These are phyloP conservation scores for Smithornis capensis DNA, from an alignment of 2,113 vertebrate species.

Conservation along the genomic window DNA sequence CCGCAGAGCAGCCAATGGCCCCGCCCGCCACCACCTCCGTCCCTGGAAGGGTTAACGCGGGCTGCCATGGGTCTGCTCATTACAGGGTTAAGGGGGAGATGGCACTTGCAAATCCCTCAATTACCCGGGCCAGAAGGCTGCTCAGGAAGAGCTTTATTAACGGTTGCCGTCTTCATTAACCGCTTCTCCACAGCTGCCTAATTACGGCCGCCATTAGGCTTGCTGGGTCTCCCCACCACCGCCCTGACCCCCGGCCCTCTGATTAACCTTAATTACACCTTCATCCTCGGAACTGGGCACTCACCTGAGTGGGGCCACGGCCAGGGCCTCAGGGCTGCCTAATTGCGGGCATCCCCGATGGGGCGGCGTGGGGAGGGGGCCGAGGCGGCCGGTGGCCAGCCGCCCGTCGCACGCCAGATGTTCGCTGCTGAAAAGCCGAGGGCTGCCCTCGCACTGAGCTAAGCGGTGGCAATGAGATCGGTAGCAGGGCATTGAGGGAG, in stretches of 20 bases:
- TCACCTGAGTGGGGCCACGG: slow-evolving; percentile 47
- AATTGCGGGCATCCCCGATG: slow-evolving; percentile 1
- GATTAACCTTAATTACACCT: slow-evolving; percentile 69
- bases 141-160: slow-evolving; percentile 71
- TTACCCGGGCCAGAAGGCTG: slow-evolving; percentile 67
- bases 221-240: slow-evolving; percentile 33
- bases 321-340: not conserved
- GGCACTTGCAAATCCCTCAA: slow-evolving; percentile 71
- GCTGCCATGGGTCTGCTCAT: slow-evolving; percentile 39
- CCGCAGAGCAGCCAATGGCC: not conserved
- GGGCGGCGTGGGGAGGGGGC: not conserved
- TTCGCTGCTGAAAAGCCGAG: slow-evolving; percentile 56
- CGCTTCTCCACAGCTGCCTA: slow-evolving; percentile 74
- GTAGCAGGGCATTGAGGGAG: slow-evolving; percentile 67
- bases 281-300: not conserved
- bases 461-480: slow-evolving; percentile 73
- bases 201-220: slow-evolving; percentile 68
- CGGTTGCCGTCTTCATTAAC: slow-evolving; percentile 70
- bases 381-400: not conserved
- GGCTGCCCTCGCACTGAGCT: slow-evolving; percentile 71
- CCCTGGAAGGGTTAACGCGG: slow-evolving; percentile 43
- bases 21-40: not conserved
- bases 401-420: slow-evolving; percentile 66
- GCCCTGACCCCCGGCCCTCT: slow-evolving; percentile 47
- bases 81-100: slow-evolving; percentile 66